Percentiles rank a stretch among this genome's conserved stretches.
Evolutionary conservation across 2,888 invertebrate genomes (phyloP).

Genomic region (Pachycephus smyrnensis): DNA sequence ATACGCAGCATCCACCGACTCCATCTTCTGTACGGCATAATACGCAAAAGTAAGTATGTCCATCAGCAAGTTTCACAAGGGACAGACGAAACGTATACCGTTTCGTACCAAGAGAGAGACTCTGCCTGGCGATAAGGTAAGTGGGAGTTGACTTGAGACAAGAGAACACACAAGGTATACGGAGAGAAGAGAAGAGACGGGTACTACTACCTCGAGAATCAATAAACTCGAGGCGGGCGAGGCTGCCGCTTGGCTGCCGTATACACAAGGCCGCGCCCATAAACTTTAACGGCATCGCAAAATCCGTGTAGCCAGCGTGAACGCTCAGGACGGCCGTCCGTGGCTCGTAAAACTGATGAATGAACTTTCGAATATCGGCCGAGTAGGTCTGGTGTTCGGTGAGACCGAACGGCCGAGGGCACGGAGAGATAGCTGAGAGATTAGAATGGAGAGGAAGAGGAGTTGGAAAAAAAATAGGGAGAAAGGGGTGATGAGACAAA

Average conservation of each 20-base stretch:
- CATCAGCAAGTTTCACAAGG: background rate
- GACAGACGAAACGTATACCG: background rate
- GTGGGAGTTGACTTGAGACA: constrained; percentile 46
- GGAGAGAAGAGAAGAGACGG: constrained; percentile 47
- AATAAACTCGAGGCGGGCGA: constrained; percentile 56
- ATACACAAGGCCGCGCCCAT: constrained; percentile 62
- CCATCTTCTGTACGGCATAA: background rate
- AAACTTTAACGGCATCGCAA: constrained; percentile 63
- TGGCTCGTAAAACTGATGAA: constrained; percentile 55
- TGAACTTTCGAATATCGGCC: constrained; percentile 48
- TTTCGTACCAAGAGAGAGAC: background rate
- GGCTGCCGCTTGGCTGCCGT: constrained; percentile 35
- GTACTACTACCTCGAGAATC: constrained; percentile 62
- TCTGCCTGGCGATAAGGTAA: constrained; percentile 10
- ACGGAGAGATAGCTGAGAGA: background rate
- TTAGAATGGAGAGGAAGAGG: background rate
- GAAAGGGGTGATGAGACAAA: no score
- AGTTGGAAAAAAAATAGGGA: background rate
- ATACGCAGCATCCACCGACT: background rate
- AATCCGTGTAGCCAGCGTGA: constrained; percentile 47
- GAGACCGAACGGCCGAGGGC: background rate
- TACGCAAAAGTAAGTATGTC: background rate
- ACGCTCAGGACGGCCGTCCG: constrained; percentile 41
- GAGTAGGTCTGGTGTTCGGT: background rate
- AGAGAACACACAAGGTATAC: constrained; percentile 17